phyloP scores from a whole-genome alignment of 2,888 invertebrate species.

The Protodeltote pygarga region DNA sequence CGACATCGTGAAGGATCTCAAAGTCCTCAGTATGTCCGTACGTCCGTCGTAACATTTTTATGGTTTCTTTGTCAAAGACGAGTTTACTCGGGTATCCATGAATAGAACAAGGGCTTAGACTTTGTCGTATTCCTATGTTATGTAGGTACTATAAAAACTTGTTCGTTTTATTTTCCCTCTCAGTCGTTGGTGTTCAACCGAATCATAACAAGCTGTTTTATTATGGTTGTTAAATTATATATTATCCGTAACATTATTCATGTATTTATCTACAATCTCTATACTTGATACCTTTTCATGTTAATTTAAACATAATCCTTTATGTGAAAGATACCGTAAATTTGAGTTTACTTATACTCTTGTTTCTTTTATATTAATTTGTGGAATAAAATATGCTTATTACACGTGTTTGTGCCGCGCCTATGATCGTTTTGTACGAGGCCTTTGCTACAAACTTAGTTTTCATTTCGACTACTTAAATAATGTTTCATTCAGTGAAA shows the following conservation, averaged over 20 bases:
- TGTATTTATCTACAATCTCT: conserved; percentile 32
- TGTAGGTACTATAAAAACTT: conserved; percentile 17
- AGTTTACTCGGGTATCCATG: conserved; percentile 25
- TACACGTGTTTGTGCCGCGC: conserved; percentile 32
- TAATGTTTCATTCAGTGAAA: conserved; percentile 25
- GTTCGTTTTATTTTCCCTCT: conserved; percentile 21
- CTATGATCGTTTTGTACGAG: conserved; percentile 15
- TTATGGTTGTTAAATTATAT: conserved; percentile 21
- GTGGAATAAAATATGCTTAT: conserved; percentile 51
- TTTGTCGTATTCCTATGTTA: conserved; percentile 19
- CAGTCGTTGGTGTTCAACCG: conserved; percentile 15
- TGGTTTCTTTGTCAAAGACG: conserved; percentile 27
- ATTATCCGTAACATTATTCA: conserved; percentile 6
- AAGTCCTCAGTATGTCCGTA: conserved; percentile 24
- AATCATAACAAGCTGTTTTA: conserved; percentile 25
- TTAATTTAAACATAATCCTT: conserved; percentile 48
- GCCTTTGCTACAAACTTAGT: conserved; percentile 25
- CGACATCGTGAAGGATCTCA: conserved; percentile 25
- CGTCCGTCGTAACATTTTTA: conserved; percentile 43
- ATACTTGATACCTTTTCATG: conserved; percentile 33
- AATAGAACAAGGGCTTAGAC: conserved; percentile 28
- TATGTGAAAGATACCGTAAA: conserved; percentile 45
- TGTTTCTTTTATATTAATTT: conserved; percentile 54
- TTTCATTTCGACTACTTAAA: conserved; percentile 20
- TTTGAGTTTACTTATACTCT: conserved; percentile 50